Base-by-base conservation (phyloP, 2,888 invertebrate genomes). In the Hoplodrina blanda region DNA sequence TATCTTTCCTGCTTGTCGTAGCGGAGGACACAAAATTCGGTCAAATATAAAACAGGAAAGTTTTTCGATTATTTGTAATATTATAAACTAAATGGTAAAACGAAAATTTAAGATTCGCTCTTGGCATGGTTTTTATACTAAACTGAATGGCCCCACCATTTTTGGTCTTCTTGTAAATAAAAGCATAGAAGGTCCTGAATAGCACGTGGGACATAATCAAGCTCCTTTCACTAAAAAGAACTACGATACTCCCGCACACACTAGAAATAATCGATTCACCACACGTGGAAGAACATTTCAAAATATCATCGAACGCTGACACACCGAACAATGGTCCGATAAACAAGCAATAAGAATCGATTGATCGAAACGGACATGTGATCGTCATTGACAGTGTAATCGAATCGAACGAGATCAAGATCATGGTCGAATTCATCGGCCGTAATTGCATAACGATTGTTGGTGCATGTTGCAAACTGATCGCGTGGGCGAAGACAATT, bases 351-450 rank as follows among this genome's bases (percentile, higher is more conserved):
- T 76, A 80, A 74, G 73, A 81, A 82, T 83, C 82, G 84, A 87
- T 84, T 81, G 85, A 85, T 82, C 80, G 83, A 72, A 82, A 80
- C 82, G 80, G 83, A 83, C 85, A 85, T 83, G 82, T 84, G 85
- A 87, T 87, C 85, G 85, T 76, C 80, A 82, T 78, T 81, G 86
- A 81, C 84, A 87, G 82, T 88, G 90, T 90, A 89, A 92, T 91
- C 90, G 88, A 90, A 89, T 84, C 81, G 82, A 87, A 90, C 81
- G 86, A 84, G 90, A 91, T 88, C 93, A 94, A 93, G 93, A 93
- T 93, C 94, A 93, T 79, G 93, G 93, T 71, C 91, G 85, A 85
- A 87, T 85, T 84, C 77, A 84, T 85, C 83, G 83, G 70, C 66
- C 73, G 81, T 82, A 80, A 83, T 88, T 89, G 86, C 83, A 83